Evolutionary conservation across 35 echinoderm and acorn worm genomes (phyloP).

Genomic region (Eucidaris tribuloides): DNA sequence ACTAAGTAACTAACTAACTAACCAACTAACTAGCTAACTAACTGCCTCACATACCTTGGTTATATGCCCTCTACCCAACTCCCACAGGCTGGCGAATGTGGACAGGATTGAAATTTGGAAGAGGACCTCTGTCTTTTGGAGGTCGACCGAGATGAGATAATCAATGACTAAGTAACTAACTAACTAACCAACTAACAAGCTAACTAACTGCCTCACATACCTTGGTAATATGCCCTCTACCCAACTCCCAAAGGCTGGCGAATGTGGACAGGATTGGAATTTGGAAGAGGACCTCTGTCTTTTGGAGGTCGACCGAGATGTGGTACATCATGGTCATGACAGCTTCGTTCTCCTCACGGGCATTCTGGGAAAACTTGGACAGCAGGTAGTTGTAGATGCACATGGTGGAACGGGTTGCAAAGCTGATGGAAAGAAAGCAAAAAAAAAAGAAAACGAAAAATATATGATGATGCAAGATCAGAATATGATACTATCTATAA

Average conservation of each 20-base stretch:
- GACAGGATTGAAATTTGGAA: constrained; percentile 58
- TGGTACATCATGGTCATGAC: constrained; percentile 69
- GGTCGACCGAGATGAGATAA: constrained; percentile 56
- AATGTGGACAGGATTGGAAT: constrained; percentile 61
- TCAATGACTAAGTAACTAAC: too few species aligned
- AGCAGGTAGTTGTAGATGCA: constrained; percentile 63
- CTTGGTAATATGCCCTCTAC: not conserved
- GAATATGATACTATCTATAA: too few species aligned
- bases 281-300: constrained; percentile 49
- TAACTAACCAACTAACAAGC: too few species aligned
- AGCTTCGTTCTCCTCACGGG: constrained; percentile 56
- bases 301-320: constrained; percentile 39
- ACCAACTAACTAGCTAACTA: too few species aligned
- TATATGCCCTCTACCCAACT: not conserved
- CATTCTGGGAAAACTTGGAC: constrained; percentile 46
- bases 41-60: too few species aligned
- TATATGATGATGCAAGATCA: too few species aligned
- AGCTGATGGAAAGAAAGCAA: constrained; percentile 10
- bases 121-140: constrained; percentile 35
- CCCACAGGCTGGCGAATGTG: constrained; percentile 73
- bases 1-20: too few species aligned
- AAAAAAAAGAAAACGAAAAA: too few species aligned
- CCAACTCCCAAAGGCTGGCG: constrained; percentile 59
- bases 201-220: too few species aligned
- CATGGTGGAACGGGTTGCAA: constrained; percentile 40